Base-by-base conservation (phyloP, 2,888 invertebrate species). In the Furcula furcula region DNA sequence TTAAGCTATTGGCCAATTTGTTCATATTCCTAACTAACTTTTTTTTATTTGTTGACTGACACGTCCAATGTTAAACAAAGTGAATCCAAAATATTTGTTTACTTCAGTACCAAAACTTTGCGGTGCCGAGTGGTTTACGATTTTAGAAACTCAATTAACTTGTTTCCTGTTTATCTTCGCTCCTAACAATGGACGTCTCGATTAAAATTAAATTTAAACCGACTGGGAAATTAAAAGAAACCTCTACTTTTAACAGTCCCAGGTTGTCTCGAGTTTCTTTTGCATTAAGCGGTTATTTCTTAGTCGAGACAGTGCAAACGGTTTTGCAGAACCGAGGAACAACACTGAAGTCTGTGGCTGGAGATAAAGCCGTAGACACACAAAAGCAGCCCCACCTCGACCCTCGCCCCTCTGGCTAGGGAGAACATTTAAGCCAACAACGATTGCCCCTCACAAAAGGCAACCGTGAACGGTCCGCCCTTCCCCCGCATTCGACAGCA, bases 401-500 rank as follows among this genome's bases (percentile, higher is more conserved):
- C 53, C 54, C 55, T 52, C 40, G 42, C 37, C 47, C 51, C 45
- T 44, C 46, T 54, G 49, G 54, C 62, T 31, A 49, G 65, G 65
- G 69, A 64, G 70, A 71, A 49, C 74, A 68, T 76, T 78, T 78
- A 80, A 77, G 76, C 70, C 72, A 65, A 72, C 68, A 74, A 70
- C 74, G 74, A 80, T 81, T 81, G 81, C 77, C 77, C 65, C 76
- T 73, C 65, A 76, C 79, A 81, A 82, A 78, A 79, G 76, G 68
- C 72, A 48, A 43, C 51, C 38, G 41, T 35, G 38, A 42, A 31
- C 46, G 42, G 20, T 43, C 48, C 45, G 31, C 38, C 39, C 40
- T 43, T 59, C 51, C 56, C 59, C 61, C 64, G 55, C 54, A 55
- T 68, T 68, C 65, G 64, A 65, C 68, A 68, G 65, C 66, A 65